Percentiles rank a stretch among this genome's conserved stretches.
phyloP scores from a whole-genome alignment of 2,888 invertebrate species.

The Drosophila testacea region DNA sequence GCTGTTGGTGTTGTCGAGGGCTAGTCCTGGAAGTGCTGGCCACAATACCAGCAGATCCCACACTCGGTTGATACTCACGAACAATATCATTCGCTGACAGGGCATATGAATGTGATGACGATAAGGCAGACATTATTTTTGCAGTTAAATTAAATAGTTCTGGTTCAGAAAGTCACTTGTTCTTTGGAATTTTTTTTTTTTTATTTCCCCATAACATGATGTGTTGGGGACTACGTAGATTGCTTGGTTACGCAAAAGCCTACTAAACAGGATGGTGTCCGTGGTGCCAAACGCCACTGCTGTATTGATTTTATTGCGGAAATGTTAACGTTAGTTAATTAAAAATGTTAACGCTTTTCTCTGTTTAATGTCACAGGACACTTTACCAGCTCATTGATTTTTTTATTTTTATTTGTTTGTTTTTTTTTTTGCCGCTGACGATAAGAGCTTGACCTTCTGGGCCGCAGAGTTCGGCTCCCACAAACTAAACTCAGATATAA shows the following conservation, averaged over 20 bases:
- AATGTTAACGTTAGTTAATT: conserved; percentile 39
- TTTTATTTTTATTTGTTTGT: conserved; percentile 20
- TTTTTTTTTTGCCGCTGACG: conserved; percentile 12
- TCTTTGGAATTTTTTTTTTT: conserved; percentile 21
- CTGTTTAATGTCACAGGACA: conserved; percentile 13
- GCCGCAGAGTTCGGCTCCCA: conserved; percentile 21
- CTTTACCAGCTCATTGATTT: conserved; percentile 63
- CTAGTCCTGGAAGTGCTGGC: conserved; percentile 15
- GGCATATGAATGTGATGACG: conserved; percentile 57
- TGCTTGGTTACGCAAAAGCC: conserved; percentile 66
- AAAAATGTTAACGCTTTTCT: conserved; percentile 24
- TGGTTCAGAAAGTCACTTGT: conserved; percentile 20
- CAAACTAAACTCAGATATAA: conserved; percentile 21
- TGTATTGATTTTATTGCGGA: conserved; percentile 58
- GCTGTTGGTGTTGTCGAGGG: conserved; percentile 17
- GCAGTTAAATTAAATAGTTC: conserved; percentile 37
- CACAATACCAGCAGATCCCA: conserved; percentile 39
- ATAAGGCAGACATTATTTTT: conserved; percentile 62
- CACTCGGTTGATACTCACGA: conserved; percentile 48
- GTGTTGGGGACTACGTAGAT: conserved; percentile 13
- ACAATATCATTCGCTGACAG: conserved; percentile 49
- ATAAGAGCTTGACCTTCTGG: conserved; percentile 57
- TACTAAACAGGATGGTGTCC: conserved; percentile 40
- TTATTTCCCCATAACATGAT: conserved; percentile 7
- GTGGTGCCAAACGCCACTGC: conserved; percentile 8